A percentile compares a stretch with the other conserved stretches of the same genome.
phyloP scores from a whole-genome alignment of 2,113 vertebrate species.

The Marcusenius ussheri region DNA sequence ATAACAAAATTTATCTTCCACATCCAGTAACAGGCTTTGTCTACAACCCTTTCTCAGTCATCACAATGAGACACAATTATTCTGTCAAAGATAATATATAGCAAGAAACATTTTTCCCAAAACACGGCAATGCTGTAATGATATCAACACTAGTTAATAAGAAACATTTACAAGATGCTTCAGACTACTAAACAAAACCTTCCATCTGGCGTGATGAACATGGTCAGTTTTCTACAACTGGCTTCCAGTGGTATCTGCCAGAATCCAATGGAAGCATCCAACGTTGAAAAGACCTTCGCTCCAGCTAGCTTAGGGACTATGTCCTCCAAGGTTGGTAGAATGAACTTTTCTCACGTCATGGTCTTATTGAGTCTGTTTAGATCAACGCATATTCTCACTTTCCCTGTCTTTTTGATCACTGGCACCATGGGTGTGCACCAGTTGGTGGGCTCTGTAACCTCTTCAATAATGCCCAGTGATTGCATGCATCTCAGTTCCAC shows the following conservation, averaged over 20 bases:
- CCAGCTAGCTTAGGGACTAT: background rate
- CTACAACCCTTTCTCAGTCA: background rate
- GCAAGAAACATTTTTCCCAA: background rate
- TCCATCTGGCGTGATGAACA: background rate
- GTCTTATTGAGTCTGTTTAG: no score
- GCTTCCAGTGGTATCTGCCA: background rate
- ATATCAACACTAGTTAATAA: background rate
- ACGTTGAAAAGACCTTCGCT: background rate
- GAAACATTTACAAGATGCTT: no score
- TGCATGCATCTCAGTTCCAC: no score
- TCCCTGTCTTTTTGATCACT: no score
- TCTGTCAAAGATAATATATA: background rate
- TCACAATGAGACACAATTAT: background rate
- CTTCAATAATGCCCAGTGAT: no score
- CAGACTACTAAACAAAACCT: background rate
- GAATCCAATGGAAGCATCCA: background rate
- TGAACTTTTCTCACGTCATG: no score
- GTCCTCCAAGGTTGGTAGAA: background rate
- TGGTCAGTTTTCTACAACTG: background rate
- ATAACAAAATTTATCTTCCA: background rate
- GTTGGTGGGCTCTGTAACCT: no score
- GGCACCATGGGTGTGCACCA: no score
- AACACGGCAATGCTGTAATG: background rate
- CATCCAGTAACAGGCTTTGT: background rate
- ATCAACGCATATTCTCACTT: no score